These are phyloP conservation scores for Dicentrarchus labrax DNA, from an alignment of 2,113 vertebrate genomes.

Conservation along the genomic window DNA sequence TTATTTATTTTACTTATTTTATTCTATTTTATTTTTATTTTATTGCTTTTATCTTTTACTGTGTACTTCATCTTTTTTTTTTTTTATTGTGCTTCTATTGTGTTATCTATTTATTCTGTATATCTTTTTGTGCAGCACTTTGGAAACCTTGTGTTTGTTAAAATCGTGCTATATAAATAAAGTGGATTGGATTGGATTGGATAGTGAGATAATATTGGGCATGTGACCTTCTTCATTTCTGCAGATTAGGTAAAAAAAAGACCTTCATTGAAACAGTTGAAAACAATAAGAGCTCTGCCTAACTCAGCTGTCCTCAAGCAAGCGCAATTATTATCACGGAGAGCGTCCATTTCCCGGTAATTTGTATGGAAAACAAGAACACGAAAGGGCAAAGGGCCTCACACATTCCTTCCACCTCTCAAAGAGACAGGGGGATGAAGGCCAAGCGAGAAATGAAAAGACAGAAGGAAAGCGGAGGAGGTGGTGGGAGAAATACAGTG, in stretches of 20 bases:
- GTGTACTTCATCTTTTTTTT: too few species aligned
- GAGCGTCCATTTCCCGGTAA: conserved; percentile 20
- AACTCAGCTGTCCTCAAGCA: background rate
- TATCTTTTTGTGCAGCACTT: too few species aligned
- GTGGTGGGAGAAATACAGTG: conserved; percentile 65
- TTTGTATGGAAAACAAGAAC: conserved; percentile 10
- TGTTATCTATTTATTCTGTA: too few species aligned
- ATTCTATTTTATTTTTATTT: too few species aligned
- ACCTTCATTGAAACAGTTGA: background rate
- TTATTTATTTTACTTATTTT: too few species aligned
- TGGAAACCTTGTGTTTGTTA: too few species aligned
- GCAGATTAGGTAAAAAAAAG: background rate
- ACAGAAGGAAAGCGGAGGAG: conserved; percentile 47
- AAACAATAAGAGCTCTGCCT: background rate
- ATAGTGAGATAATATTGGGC: background rate
- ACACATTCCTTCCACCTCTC: conserved; percentile 71
- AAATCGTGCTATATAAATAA: too few species aligned
- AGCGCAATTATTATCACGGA: conserved; percentile 4
- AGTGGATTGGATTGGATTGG: too few species aligned
- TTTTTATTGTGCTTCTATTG: too few species aligned
- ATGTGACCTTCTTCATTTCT: background rate
- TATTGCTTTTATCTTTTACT: too few species aligned
- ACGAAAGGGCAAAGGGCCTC: conserved; percentile 43
- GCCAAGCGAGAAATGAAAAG: conserved; percentile 36
- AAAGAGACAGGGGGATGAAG: conserved; percentile 30